phyloP scores from a whole-genome alignment of 2,113 vertebrate genomes.

The Hemibagrus wyckioides region DNA sequence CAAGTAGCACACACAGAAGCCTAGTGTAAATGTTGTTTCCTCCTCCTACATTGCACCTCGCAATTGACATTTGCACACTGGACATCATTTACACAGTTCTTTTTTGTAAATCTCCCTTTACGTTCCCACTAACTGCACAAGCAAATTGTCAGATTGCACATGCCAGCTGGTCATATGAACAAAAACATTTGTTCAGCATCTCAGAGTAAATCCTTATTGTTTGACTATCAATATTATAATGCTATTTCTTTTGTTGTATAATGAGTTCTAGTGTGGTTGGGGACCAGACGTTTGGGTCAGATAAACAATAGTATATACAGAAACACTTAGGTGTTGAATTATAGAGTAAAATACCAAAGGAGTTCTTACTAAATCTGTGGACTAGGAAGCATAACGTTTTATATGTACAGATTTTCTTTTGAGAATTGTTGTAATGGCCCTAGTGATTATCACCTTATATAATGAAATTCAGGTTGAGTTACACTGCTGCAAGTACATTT shows the following conservation, averaged over 20 bases:
- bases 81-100: neutral
- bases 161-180: neutral
- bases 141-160: neutral
- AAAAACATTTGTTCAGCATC: neutral
- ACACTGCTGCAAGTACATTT: neutral
- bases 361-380: neutral
- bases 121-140: neutral
- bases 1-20: neutral
- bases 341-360: neutral
- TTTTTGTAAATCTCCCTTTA: neutral
- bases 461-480: neutral
- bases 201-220: neutral
- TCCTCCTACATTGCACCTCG: neutral
- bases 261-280: neutral
- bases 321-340: neutral
- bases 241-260: neutral
- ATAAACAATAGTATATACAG: neutral
- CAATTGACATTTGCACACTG: neutral
- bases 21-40: neutral
- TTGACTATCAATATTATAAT: neutral
- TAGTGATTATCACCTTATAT: neutral
- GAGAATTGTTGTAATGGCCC: neutral
- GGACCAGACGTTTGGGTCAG: neutral
- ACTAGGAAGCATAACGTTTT: neutral
- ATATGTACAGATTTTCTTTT: neutral